phyloP scores from a whole-genome alignment of 2,113 vertebrate genomes.

The Dinomys branickii region DNA sequence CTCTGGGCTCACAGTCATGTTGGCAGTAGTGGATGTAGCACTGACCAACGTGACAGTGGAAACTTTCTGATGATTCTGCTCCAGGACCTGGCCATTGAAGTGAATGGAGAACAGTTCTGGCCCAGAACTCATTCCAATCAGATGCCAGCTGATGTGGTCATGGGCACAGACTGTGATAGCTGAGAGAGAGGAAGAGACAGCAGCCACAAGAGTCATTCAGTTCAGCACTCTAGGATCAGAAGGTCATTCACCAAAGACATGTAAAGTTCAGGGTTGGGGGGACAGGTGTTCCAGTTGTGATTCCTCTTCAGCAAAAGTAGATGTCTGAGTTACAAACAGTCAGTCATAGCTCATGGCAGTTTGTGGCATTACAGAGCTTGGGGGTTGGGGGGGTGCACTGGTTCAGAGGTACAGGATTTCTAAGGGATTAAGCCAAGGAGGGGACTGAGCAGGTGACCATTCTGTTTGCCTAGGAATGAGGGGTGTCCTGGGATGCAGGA shows the following conservation, averaged over 20 bases:
- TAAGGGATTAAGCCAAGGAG: background rate
- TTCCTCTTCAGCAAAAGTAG: background rate
- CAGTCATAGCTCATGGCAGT: background rate
- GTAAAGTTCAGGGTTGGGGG: background rate
- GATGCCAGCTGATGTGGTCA: conserved; percentile 91
- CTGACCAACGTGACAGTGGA: conserved; percentile 92
- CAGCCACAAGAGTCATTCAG: background rate
- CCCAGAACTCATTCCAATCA: conserved; percentile 94
- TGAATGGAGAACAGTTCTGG: conserved; percentile 96
- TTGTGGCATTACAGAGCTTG: background rate
- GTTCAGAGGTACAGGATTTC: background rate
- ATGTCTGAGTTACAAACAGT: background rate
- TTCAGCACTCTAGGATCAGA: background rate
- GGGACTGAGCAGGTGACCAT: background rate
- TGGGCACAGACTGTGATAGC: conserved; percentile 90
- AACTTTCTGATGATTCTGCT: conserved; percentile 88
- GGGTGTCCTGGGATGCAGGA: background rate
- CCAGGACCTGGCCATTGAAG: conserved; percentile 94
- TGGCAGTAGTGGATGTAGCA: conserved; percentile 89
- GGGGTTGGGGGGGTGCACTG: background rate
- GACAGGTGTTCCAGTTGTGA: background rate
- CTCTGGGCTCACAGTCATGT: conserved; percentile 88
- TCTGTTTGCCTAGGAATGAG: background rate
- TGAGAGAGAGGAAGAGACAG: conserved; percentile 78
- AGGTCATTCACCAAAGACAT: background rate